Evolutionary conservation across 2,888 invertebrate species (phyloP), one percentile per base, ranked within the genome.

Genomic region (Chrysotoxum bicinctum): DNA sequence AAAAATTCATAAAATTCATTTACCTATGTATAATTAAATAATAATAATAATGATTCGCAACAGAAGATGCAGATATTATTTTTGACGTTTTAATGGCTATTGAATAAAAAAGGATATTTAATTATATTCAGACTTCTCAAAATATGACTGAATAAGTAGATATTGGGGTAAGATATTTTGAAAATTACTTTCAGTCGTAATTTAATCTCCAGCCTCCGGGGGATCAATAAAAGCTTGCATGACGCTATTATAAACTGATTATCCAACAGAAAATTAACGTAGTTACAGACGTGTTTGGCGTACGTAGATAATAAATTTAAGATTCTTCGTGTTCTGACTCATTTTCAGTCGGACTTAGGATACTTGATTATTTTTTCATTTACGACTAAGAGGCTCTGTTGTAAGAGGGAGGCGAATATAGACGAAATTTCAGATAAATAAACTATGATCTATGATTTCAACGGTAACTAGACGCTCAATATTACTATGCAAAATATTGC

Each of bases 31-130:
- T 12, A 26, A 45, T 74, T 54, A 54, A 64, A 64, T 64, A 66
- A 26, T 56, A 19, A 62, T 43, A 74, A 26, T 56, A 19, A 62
- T 43, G 64, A 40, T 64, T 62, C 21, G 19, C 14, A 37, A 19
- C n/a, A 26, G 35, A 40, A 26, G n/a, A 43, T 64, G 40, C 19
- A 54, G 21, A 30, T 32, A 19, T 9, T 30, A 45, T n/a, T 73
- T 74, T 52, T 54, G 52, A 40, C 37, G 1, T 40, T 23, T 62
- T 26, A 48, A 73, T 43, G n/a, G 16, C 5, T 26, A 2, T 52
- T 43, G 32, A 73, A 52, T 45, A 19, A 64, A 32, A 45, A 45
- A 30, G 30, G 43, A 45, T 45, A 30, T 21, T 64, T 64, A 32
- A 45, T 32, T 19, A 45, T 14, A 8, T 23, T 50, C 23, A 21